These are phyloP conservation scores for Drosophila kanekoi DNA, from an alignment of 2,888 invertebrate genomes.

Conservation along the genomic window DNA sequence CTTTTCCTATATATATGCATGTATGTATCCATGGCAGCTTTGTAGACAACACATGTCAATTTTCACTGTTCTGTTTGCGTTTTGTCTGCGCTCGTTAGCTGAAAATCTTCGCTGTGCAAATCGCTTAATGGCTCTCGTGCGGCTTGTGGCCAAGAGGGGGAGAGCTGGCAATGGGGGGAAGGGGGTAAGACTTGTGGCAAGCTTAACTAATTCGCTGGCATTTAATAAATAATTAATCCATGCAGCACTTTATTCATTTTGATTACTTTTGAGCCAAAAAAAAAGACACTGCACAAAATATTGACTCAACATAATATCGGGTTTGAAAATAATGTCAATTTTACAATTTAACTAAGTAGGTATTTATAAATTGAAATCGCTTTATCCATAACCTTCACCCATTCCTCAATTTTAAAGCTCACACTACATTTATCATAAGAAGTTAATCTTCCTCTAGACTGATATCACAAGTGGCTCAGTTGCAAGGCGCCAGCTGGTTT, in stretches of 20 bases:
- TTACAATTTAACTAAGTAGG: too few relatives aligned
- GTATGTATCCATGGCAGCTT: constrained; percentile 35
- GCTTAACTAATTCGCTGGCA: constrained; percentile 56
- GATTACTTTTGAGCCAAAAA: constrained; percentile 18
- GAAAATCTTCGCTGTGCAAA: constrained; percentile 27
- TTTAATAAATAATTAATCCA: constrained; percentile 29
- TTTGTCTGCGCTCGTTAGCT: constrained; percentile 30
- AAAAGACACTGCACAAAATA: background rate
- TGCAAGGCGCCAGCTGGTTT: too few relatives aligned
- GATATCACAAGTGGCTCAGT: too few relatives aligned
- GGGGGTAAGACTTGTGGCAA: background rate
- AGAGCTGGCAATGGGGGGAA: too few relatives aligned
- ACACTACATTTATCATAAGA: too few relatives aligned
- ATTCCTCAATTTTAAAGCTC: too few relatives aligned
- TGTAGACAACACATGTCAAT: constrained; percentile 57
- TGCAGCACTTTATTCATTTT: constrained; percentile 21
- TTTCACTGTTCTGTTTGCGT: constrained; percentile 50
- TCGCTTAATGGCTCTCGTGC: constrained; percentile 23
- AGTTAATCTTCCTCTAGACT: too few relatives aligned
- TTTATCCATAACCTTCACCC: too few relatives aligned
- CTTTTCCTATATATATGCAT: constrained; percentile 28
- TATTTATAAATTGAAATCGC: too few relatives aligned
- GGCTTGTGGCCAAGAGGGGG: constrained; percentile 5
- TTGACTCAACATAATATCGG: too few relatives aligned
- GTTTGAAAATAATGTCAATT: too few relatives aligned